Evolutionary conservation across 2,888 invertebrate species (phyloP), one percentile per base, ranked within the genome.

Genomic region (Pachymerium ferrugineum): DNA sequence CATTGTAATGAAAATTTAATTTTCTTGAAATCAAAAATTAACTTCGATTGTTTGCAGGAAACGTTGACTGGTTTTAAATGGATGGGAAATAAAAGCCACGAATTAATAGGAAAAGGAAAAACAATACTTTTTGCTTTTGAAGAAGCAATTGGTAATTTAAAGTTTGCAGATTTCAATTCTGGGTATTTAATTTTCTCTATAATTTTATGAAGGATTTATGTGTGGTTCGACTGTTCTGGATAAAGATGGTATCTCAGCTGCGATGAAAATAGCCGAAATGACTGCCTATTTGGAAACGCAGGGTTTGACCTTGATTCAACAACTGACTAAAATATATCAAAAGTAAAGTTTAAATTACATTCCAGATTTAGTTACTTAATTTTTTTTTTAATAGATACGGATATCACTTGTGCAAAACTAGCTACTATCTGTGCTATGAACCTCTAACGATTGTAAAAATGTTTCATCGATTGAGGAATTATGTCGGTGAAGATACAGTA

Each of bases 11-110:
- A n/a, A 77, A 80, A 38, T 4, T 8, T 38, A n/a, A 8, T n/a
- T n/a, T 38, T 2, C 12, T 12, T 4, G 38, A 2, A 8, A 38
- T 38, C n/a, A 4, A 38, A 4, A n/a, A 38, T 38, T 38, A 4
- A n/a, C n/a, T 38, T 38, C n/a, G n/a, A n/a, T n/a, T n/a, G n/a
- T 71, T 74, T 75, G 19, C 77, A 85, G 84, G 97, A 98, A 84
- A 98, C 99, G 0, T 86, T 99, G 73, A 99, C 99, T 0, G 99
- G 99, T 0, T 99, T 99, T 82, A 99, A 99, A 81, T 99, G 97
- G 97, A 97, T 99, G 93, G 98, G 94, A 4, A 98, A 97, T 83
- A 88, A 88, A 79, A 87, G 92, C 0, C 85, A 89, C 31, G 88
- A 94, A 5, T 83, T 96, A 73, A 83, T 89, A 35, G 84, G 87